Evolutionary conservation across 1,140 invertebrate genomes (phyloP), one percentile per base, ranked within the genome.

Genomic region (Pseudomyrmex dendroicus): DNA sequence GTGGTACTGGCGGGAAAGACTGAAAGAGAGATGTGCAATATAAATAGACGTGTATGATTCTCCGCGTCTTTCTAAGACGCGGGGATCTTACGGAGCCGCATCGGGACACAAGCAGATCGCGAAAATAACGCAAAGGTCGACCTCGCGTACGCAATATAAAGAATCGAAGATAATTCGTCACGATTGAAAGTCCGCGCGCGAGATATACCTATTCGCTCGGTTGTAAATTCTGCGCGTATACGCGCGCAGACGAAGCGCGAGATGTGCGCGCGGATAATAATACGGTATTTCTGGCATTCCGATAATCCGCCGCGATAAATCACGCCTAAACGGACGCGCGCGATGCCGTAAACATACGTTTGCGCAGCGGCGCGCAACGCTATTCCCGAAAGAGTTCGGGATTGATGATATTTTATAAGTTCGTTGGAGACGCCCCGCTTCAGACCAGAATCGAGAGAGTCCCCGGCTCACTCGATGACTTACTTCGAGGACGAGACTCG

Each of bases 271-370:
- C 35, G 86, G 90, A 93, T 94, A 93, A 94, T 94, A 89, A 94
- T 92, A 94, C 90, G 87, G 91, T 94, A 92, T 93, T 94, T 93
- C 92, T 94, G 93, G 93, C 93, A 93, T 94, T 94, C 92, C 88
- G 92, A 94, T 94, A 93, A 94, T 93, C 92, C 92, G 90, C 91
- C 85, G 88, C 89, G 90, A 94, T 94, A 94, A 94, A 94, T 94
- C 93, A 94, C 73, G 78, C 73, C 84, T 93, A 94, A 94, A 92
- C 93, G 92, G 92, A 92, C 84, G 87, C 90, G 91, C 89, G 88
- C 91, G 92, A 93, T 66, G 73, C 89, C 89, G 90, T 94, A 93
- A 94, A 93, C 92, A 94, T 89, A 94, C 91, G 92, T 91, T 93
- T 35, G 35, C 35, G 35, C 35, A 7, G 87, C 85, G 86, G 62